Conservation (phyloP, 35 echinoderm and acorn worm genomes). For the Patiria miniata region DNA sequence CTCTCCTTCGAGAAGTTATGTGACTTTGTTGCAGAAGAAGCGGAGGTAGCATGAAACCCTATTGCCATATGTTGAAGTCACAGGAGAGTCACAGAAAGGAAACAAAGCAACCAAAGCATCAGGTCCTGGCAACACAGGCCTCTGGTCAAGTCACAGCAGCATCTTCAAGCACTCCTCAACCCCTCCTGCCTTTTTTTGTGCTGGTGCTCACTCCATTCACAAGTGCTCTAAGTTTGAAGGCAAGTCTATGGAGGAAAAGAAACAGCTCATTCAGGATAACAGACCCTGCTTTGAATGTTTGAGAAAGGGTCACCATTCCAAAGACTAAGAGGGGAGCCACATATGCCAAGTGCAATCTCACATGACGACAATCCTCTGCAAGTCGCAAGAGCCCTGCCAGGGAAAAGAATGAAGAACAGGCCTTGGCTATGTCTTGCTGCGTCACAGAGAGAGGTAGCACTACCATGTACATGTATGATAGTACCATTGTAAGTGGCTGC, state of each 20-base stretch:
- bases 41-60: constrained; percentile 48
- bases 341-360: constrained; percentile 56
- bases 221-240: constrained; percentile 46
- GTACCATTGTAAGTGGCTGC: background rate
- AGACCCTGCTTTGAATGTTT: constrained; percentile 74
- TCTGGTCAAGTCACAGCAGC: background rate
- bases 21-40: constrained; percentile 54
- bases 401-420: background rate
- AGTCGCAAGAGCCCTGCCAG: constrained; percentile 7
- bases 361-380: constrained; percentile 40
- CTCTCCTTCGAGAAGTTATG: constrained; percentile 32
- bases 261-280: constrained; percentile 56
- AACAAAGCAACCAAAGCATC: background rate
- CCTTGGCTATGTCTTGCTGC: background rate
- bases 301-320: constrained; percentile 56
- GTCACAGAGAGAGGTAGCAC: background rate
- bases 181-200: constrained; percentile 44
- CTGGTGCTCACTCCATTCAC: constrained; percentile 38
- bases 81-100: background rate
- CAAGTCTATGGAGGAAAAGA: constrained; percentile 43
- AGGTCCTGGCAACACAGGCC: constrained; percentile 8
- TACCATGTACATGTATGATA: constrained; percentile 57
- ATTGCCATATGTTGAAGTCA: constrained; percentile 17
- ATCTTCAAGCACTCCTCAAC: background rate
- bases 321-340: constrained; percentile 53